phyloP scores from a whole-genome alignment of 2,888 invertebrate species.

The Mesorhabditis belari region DNA sequence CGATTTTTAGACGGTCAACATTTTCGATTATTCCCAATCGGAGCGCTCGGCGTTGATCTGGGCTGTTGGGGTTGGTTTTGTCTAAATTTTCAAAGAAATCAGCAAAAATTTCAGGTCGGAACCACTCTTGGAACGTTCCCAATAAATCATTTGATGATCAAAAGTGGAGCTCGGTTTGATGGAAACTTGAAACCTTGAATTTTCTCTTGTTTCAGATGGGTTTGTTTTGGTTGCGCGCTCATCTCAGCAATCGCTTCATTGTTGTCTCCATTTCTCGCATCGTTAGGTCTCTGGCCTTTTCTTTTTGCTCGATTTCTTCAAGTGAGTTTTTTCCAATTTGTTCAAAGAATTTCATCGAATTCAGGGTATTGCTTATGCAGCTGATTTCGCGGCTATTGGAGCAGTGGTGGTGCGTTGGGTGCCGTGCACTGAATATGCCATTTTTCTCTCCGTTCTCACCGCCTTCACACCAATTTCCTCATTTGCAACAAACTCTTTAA shows the following conservation, averaged over 20 bases:
- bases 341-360: background rate
- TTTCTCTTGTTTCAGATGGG: background rate
- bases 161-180: background rate
- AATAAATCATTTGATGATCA: background rate
- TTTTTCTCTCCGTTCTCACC: background rate
- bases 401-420: slow-evolving; percentile 5
- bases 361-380: slow-evolving; percentile 9
- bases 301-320: slow-evolving; percentile 5
- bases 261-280: slow-evolving; percentile 5
- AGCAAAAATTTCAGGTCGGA: background rate
- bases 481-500: background rate
- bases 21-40: background rate
- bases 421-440: background rate
- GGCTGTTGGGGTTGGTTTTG: background rate
- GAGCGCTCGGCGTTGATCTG: background rate
- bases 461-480: background rate
- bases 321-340: slow-evolving; percentile 1
- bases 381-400: slow-evolving; percentile 12
- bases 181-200: no score
- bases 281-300: slow-evolving; percentile 1
- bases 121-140: background rate
- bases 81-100: background rate
- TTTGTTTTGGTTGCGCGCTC: background rate
- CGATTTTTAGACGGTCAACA: background rate
- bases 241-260: slow-evolving; percentile 3